phyloP scores from a whole-genome alignment of 1,140 invertebrate species.

The Temnothorax curvispinosus region DNA sequence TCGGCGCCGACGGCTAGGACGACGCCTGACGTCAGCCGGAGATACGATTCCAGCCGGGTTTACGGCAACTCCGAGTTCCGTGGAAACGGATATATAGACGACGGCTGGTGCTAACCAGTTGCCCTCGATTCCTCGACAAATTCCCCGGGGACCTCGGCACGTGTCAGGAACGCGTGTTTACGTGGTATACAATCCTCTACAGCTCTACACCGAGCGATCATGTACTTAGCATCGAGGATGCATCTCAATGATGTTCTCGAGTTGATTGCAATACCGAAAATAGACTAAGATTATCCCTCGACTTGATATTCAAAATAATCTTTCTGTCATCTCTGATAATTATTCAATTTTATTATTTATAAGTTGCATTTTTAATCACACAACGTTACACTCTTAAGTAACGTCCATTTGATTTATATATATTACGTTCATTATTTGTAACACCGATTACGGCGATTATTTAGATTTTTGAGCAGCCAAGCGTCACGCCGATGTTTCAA shows the following conservation, averaged over 20 bases:
- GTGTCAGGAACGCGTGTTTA: constrained; percentile 65
- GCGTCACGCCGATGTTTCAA: background rate
- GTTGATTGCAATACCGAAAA: background rate
- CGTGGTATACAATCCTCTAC: background rate
- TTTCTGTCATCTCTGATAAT: background rate
- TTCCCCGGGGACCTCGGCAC: constrained; percentile 51
- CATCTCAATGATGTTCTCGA: background rate
- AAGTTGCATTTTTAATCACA: background rate
- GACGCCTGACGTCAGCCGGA: constrained; percentile 52
- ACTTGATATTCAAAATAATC: background rate
- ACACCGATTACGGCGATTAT: background rate
- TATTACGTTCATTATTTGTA: background rate
- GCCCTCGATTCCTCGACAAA: constrained; percentile 34
- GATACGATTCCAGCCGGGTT: constrained; percentile 14
- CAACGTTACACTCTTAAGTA: background rate
- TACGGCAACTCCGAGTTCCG: background rate
- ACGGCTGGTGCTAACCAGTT: constrained; percentile 22
- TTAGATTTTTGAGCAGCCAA: background rate
- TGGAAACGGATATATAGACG: constrained; percentile 22
- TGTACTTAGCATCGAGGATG: background rate
- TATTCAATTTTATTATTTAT: background rate
- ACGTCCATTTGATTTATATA: background rate
- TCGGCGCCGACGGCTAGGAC: background rate
- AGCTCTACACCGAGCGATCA: background rate
- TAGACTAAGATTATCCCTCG: background rate